Percentiles rank a stretch among this genome's conserved stretches.
These are phyloP conservation scores for Zapus hudsonius DNA, from an alignment of 2,113 vertebrate genomes.

Conservation along the genomic window DNA sequence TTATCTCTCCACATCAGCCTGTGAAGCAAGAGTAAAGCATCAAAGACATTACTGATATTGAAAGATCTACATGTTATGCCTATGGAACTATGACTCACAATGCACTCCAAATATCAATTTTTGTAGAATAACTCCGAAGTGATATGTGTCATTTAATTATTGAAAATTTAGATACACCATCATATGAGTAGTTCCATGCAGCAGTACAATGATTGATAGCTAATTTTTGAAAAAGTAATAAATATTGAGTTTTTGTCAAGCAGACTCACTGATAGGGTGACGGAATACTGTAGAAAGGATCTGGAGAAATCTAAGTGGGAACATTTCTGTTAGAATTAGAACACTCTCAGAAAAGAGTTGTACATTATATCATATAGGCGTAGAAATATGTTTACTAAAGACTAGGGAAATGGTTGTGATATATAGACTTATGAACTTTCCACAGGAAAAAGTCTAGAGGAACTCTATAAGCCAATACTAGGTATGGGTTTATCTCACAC, in stretches of 20 bases:
- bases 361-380: too few relatives aligned
- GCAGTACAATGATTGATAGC: background rate
- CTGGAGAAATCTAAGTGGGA: background rate
- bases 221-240: background rate
- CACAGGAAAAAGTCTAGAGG: background rate
- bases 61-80: background rate
- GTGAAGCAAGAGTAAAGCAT: background rate
- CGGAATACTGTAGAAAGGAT: background rate
- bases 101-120: background rate
- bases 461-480: background rate
- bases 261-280: background rate
- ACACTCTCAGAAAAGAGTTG: background rate
- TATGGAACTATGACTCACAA: background rate
- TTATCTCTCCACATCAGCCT: background rate
- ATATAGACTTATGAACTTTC: background rate
- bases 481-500: background rate
- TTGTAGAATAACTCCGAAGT: background rate
- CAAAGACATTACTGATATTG: background rate
- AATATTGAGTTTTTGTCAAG: background rate
- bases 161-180: background rate
- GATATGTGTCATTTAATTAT: background rate
- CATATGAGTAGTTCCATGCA: background rate
- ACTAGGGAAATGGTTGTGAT: background rate
- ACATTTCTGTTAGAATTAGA: background rate
- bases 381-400: background rate